phyloP scores from a whole-genome alignment of 1,140 invertebrate species.

The Drosophila insularis region DNA sequence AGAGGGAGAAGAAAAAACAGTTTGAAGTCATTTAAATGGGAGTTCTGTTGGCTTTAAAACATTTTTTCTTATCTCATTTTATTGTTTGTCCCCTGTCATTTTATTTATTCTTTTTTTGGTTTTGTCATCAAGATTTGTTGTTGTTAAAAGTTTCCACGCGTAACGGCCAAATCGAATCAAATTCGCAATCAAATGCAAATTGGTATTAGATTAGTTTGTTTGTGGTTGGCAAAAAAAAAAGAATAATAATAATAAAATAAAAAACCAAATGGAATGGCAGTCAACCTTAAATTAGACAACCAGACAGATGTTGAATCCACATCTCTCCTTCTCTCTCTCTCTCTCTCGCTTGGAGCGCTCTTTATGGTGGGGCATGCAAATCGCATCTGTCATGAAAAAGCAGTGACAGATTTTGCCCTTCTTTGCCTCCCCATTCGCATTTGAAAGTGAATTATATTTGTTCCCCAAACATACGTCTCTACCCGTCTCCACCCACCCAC shows the following conservation, averaged over 20 bases:
- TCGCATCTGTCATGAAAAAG: conserved; percentile 57
- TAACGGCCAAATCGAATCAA: conserved; percentile 69
- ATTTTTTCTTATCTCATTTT: background rate
- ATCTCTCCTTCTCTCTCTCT: background rate
- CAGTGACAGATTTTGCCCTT: conserved; percentile 58
- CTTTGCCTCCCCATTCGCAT: conserved; percentile 2
- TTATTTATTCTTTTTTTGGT: conserved; percentile 24
- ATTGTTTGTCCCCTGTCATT: background rate
- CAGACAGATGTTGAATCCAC: conserved; percentile 35
- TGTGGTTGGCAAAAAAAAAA: conserved; percentile 37
- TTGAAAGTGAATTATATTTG: conserved; percentile 61
- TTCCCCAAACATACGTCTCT: conserved; percentile 5
- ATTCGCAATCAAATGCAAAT: conserved; percentile 80
- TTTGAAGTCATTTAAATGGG: conserved; percentile 25
- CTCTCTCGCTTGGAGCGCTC: background rate
- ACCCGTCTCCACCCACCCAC: background rate
- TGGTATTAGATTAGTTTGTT: conserved; percentile 80
- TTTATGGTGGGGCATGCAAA: conserved; percentile 9
- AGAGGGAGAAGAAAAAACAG: background rate
- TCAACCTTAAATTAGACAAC: conserved; percentile 55
- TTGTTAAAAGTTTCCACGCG: conserved; percentile 53
- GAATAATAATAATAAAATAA: conserved; percentile 6
- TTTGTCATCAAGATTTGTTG: conserved; percentile 12
- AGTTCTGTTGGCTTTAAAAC: conserved; percentile 33
- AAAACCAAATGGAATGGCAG: conserved; percentile 17